These are phyloP conservation scores for Gadus chalcogrammus DNA, from an alignment of 2,113 vertebrate genomes.

Conservation along the genomic window DNA sequence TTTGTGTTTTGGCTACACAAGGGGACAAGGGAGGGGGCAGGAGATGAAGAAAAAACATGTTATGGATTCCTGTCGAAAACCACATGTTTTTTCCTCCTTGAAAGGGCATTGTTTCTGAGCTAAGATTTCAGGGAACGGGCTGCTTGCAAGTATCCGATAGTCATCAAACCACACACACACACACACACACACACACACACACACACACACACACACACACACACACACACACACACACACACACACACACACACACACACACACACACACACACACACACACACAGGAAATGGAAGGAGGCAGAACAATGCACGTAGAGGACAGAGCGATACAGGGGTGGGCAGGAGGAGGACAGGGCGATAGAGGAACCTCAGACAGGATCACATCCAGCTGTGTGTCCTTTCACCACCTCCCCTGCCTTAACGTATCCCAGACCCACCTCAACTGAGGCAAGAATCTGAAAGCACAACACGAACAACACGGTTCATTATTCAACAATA, in stretches of 20 bases:
- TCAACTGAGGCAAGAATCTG: too few species aligned
- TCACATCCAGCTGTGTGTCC: not conserved
- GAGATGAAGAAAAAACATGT: constrained; percentile 28
- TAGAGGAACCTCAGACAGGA: constrained; percentile 30
- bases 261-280: not conserved
- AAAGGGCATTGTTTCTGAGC: constrained; percentile 8
- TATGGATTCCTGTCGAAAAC: constrained; percentile 33
- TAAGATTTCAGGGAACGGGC: not conserved
- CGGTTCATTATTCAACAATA: too few species aligned
- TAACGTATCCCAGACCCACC: too few species aligned
- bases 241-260: not conserved
- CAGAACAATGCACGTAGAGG: constrained; percentile 27
- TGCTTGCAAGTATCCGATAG: not conserved
- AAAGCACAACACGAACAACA: too few species aligned
- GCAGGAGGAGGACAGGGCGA: constrained; percentile 49
- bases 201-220: not conserved
- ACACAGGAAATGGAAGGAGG: constrained; percentile 34
- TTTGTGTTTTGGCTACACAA: constrained; percentile 4
- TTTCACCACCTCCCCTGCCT: too few species aligned
- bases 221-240: not conserved
- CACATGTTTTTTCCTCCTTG: constrained; percentile 10
- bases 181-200: not conserved
- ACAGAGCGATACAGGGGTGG: constrained; percentile 15
- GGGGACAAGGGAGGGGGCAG: constrained; percentile 7
- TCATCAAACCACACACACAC: not conserved